phyloP scores from a whole-genome alignment of 1,140 invertebrate species.

The Eueides isabella region DNA sequence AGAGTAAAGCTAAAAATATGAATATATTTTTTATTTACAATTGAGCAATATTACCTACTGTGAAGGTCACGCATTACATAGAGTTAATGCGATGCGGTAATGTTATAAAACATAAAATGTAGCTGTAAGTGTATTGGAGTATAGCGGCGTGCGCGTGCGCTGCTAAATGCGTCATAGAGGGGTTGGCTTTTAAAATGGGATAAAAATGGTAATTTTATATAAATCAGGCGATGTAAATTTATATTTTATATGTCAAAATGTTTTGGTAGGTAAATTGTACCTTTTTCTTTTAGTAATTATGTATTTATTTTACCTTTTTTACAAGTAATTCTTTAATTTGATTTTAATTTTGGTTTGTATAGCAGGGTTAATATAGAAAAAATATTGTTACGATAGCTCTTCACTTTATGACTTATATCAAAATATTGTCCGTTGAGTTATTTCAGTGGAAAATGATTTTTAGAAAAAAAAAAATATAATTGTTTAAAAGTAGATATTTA shows the following conservation, averaged over 20 bases:
- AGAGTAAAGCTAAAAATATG: no score
- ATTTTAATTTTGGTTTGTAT: no score
- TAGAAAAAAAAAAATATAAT: no score
- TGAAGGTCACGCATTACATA: not conserved
- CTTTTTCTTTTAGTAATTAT: no score
- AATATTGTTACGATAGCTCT: not conserved
- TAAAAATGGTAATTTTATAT: not conserved
- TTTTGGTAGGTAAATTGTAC: not conserved
- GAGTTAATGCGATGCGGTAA: not conserved
- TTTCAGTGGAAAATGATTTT: no score
- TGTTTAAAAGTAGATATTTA: no score
- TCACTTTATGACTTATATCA: not conserved
- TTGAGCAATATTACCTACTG: not conserved
- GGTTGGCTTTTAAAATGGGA: not conserved
- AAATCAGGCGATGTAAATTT: not conserved
- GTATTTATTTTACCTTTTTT: not conserved
- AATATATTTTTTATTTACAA: conserved; percentile 1
- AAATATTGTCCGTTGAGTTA: not conserved
- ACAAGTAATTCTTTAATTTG: no score
- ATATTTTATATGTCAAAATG: not conserved
- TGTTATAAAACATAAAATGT: not conserved
- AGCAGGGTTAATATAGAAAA: not conserved
- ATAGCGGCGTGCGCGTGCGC: not conserved
- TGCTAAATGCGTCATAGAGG: not conserved
- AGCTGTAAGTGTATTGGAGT: not conserved